Conservation (phyloP, 2,888 invertebrate species). For the Ptychoptera contaminata region DNA sequence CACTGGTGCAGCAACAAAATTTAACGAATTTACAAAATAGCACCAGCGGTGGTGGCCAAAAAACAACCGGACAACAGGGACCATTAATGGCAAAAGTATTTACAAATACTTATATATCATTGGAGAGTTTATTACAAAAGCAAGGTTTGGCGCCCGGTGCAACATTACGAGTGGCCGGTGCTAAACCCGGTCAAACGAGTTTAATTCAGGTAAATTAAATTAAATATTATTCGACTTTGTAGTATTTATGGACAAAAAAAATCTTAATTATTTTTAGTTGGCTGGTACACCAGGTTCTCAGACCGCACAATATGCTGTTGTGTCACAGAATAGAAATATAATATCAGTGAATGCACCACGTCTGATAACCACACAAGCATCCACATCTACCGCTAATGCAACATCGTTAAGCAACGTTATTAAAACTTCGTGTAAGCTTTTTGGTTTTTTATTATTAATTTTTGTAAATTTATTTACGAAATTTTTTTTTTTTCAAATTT, state of each 20-base stretch:
- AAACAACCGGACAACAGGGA: constrained; percentile 11
- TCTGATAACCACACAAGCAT: constrained; percentile 18
- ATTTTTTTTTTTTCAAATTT: neutral
- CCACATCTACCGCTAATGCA: constrained; percentile 8
- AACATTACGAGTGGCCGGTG: constrained; percentile 32
- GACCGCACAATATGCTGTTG: constrained; percentile 33
- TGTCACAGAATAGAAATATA: constrained; percentile 33
- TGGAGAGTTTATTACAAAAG: constrained; percentile 25
- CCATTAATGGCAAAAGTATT: constrained; percentile 57
- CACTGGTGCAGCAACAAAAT: constrained; percentile 4
- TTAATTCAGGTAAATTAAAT: constrained; percentile 29
- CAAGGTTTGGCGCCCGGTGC: constrained; percentile 21
- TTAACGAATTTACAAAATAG: neutral
- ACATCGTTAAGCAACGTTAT: constrained; percentile 15
- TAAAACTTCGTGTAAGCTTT: constrained; percentile 2
- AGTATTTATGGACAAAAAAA: too few relatives aligned
- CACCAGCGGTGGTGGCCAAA: constrained; percentile 8
- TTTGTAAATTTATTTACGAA: neutral
- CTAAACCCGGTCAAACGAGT: constrained; percentile 33
- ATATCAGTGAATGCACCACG: constrained; percentile 21
- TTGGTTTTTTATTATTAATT: neutral
- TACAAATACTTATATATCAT: constrained; percentile 42
- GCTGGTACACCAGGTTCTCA: constrained; percentile 27
- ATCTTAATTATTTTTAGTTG: constrained; percentile 15
- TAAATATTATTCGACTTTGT: too few relatives aligned